phyloP scores from a whole-genome alignment of 2,797 vertebrate genomes.

The Hybognathus amarus region DNA sequence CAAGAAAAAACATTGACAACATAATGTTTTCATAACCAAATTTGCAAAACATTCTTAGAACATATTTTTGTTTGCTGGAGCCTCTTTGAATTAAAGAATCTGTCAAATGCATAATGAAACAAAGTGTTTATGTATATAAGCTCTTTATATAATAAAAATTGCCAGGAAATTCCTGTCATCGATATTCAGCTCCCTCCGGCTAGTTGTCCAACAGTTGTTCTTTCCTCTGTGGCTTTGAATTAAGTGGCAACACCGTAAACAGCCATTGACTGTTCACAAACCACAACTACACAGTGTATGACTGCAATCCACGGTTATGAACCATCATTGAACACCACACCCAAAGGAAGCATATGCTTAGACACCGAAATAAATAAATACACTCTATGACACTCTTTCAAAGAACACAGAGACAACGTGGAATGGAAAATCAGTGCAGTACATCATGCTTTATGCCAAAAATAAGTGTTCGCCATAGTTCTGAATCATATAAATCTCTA shows the following conservation, averaged over 20 bases:
- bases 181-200: background rate
- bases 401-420: background rate
- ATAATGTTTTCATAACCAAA: no score
- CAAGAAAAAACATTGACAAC: background rate
- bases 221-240: background rate
- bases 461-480: background rate
- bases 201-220: background rate
- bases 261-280: background rate
- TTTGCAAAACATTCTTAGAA: background rate
- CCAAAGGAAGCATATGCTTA: background rate
- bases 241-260: background rate
- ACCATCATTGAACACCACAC: background rate
- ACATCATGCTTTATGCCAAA: background rate
- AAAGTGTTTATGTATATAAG: background rate
- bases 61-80: background rate
- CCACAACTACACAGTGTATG: background rate
- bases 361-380: slow-evolving; percentile 7
- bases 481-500: background rate
- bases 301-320: background rate
- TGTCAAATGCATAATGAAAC: background rate
- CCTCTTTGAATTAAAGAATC: background rate
- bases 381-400: background rate
- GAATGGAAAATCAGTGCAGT: background rate
- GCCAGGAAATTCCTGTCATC: background rate
- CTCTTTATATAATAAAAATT: background rate